These are phyloP conservation scores for Scaptomyza caliginosa DNA, from an alignment of 2,888 invertebrate species.

Conservation along the genomic window DNA sequence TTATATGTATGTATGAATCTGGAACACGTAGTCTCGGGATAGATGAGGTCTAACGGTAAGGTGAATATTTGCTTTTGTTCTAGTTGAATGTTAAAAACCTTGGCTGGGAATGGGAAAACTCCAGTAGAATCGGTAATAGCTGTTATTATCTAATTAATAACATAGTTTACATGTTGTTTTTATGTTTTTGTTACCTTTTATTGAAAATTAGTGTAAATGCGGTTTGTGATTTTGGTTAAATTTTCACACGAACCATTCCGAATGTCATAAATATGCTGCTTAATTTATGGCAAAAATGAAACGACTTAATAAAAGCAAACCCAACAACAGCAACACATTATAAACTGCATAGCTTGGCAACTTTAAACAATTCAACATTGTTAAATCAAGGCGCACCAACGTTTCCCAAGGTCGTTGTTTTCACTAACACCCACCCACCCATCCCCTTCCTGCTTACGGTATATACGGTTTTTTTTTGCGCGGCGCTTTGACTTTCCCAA, in stretches of 20 bases:
- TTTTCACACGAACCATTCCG: conserved; percentile 62
- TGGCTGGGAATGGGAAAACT: conserved; percentile 4
- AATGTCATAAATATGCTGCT: conserved; percentile 66
- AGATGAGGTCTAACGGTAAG: neutral
- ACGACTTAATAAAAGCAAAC: conserved; percentile 26
- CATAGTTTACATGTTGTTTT: neutral
- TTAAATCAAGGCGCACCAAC: conserved; percentile 41
- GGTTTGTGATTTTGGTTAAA: conserved; percentile 9
- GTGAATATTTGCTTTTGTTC: neutral
- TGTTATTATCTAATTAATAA: neutral
- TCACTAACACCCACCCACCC: neutral
- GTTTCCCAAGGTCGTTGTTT: conserved; percentile 55
- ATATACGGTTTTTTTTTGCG: conserved; percentile 3
- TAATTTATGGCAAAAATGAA: conserved; percentile 61
- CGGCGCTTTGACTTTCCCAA: conserved; percentile 53
- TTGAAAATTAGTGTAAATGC: neutral
- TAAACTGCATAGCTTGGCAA: conserved; percentile 72
- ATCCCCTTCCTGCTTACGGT: conserved; percentile 1
- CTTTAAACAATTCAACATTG: conserved; percentile 68
- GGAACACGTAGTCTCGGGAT: conserved; percentile 1
- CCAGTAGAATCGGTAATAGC: neutral
- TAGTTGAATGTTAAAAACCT: neutral
- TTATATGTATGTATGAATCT: neutral
- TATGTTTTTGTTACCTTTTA: neutral
- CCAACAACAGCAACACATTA: conserved; percentile 22